These are phyloP conservation scores for Etheostoma nigrum DNA, from an alignment of 2,797 vertebrate species.

Conservation along the genomic window DNA sequence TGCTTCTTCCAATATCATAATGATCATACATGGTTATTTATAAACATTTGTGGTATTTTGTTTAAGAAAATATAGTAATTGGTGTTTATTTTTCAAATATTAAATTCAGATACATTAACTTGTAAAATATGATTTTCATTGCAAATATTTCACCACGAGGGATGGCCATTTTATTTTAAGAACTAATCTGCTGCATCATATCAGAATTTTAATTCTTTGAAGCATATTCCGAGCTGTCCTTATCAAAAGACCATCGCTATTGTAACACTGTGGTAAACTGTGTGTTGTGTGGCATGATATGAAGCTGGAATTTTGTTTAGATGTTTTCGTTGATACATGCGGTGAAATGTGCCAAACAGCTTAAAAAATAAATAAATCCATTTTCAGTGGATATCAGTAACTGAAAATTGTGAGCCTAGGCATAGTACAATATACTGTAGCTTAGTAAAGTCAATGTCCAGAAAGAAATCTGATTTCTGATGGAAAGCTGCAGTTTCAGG, in stretches of 20 bases:
- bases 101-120: not conserved
- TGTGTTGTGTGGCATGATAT: not conserved
- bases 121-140: slow-evolving; percentile 13
- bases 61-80: not conserved
- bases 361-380: too few relatives aligned
- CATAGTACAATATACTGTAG: too few relatives aligned
- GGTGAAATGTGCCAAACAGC: slow-evolving; percentile 11
- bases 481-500: not conserved
- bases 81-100: not conserved
- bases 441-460: not conserved
- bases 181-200: not conserved
- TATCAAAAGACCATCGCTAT: not conserved
- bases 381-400: not conserved
- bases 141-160: not conserved
- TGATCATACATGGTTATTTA: not conserved
- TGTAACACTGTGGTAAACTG: not conserved
- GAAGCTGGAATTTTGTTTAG: not conserved
- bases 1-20: not conserved
- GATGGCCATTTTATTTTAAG: slow-evolving; percentile 7
- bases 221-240: slow-evolving; percentile 1
- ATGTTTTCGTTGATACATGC: not conserved
- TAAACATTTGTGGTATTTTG: not conserved
- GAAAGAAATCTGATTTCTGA: not conserved
- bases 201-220: not conserved
- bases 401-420: not conserved